These are phyloP conservation scores for Cosmia trapezina DNA, from an alignment of 2,888 invertebrate species.

Conservation along the genomic window DNA sequence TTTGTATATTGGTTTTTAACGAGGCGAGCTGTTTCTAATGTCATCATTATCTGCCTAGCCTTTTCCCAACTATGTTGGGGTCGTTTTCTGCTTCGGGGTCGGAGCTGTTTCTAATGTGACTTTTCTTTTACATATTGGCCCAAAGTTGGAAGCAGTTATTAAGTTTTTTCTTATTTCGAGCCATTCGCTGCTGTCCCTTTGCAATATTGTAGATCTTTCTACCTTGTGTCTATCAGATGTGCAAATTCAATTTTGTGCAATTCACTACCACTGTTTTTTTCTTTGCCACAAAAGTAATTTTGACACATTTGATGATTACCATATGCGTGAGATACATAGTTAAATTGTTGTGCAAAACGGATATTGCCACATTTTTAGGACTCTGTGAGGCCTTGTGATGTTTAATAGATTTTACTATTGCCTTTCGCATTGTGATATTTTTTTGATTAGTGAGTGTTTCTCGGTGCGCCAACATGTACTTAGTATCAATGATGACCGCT, in stretches of 20 bases:
- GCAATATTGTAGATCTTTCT: conserved; percentile 49
- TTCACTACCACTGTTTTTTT: conserved; percentile 2
- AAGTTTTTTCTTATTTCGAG: not conserved
- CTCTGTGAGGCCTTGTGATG: conserved; percentile 14
- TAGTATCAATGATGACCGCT: not conserved
- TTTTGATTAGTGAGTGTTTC: conserved; percentile 8
- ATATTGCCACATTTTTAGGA: conserved; percentile 15
- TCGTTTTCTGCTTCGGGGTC: no score
- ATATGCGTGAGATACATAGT: not conserved
- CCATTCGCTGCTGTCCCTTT: conserved; percentile 57
- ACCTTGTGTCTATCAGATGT: conserved; percentile 40
- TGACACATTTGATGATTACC: conserved; percentile 13
- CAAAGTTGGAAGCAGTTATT: conserved; percentile 2
- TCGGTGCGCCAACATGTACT: not conserved
- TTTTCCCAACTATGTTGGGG: no score
- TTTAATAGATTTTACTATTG: conserved; percentile 16
- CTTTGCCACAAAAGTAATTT: conserved; percentile 13
- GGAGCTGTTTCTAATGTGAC: not conserved
- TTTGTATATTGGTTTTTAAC: not conserved
- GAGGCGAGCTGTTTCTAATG: not conserved
- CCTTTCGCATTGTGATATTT: conserved; percentile 18
- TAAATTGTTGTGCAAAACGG: conserved; percentile 7
- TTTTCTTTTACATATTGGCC: not conserved
- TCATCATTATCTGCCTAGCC: no score
- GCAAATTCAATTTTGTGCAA: not conserved